phyloP scores from a whole-genome alignment of 2,888 invertebrate species.

The Acronicta aceris region DNA sequence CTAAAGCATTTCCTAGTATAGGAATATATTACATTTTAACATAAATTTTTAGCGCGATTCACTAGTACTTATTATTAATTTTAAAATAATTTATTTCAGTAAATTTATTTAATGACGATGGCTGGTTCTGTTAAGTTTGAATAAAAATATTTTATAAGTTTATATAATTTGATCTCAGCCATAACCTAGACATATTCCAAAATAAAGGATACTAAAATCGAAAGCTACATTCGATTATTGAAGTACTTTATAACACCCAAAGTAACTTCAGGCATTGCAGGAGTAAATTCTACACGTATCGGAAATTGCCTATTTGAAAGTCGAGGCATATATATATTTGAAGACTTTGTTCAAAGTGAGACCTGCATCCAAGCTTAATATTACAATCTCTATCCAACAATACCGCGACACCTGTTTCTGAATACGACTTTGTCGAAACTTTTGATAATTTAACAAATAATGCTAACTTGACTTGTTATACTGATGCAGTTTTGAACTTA shows the following conservation, averaged over 20 bases:
- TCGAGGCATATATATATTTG: constrained; percentile 39
- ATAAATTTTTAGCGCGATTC: too few species aligned
- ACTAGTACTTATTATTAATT: too few species aligned
- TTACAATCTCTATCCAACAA: constrained; percentile 36
- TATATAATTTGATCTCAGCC: too few species aligned
- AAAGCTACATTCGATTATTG: not conserved
- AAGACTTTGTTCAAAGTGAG: constrained; percentile 30
- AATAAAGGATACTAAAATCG: too few species aligned
- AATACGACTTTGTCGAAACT: constrained; percentile 43
- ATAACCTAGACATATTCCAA: too few species aligned
- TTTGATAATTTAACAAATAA: constrained; percentile 20
- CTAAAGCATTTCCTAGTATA: too few species aligned
- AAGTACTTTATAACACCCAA: too few species aligned
- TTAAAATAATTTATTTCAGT: too few species aligned
- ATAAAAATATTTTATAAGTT: too few species aligned
- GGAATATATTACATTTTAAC: too few species aligned
- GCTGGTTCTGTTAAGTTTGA: too few species aligned
- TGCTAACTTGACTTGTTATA: constrained; percentile 6
- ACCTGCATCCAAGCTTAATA: constrained; percentile 41
- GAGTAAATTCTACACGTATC: constrained; percentile 53
- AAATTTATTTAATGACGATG: too few species aligned
- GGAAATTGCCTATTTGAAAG: constrained; percentile 56
- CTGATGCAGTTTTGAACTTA: constrained; percentile 13
- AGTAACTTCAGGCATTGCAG: constrained; percentile 33
- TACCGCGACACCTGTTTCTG: constrained; percentile 43